These are phyloP conservation scores for Epinephelus awoara DNA, from an alignment of 2,797 vertebrate species.

Conservation along the genomic window DNA sequence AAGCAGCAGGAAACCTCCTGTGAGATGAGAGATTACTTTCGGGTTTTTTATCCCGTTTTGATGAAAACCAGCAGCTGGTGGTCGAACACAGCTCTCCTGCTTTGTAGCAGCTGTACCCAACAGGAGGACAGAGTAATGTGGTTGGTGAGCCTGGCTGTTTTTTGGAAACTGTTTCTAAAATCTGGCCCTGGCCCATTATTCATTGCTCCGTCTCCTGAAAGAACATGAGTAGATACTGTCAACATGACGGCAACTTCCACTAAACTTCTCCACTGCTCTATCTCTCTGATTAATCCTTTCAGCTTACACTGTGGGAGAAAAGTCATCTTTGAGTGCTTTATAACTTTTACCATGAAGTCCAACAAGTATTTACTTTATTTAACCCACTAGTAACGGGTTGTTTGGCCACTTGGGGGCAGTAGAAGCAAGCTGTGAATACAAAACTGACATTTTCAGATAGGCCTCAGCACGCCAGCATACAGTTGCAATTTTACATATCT, in stretches of 20 bases:
- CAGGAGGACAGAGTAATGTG: not conserved
- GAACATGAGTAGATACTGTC: no score
- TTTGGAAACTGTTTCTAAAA: no score
- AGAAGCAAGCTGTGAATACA: not conserved
- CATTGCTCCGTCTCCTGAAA: no score
- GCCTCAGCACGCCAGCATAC: not conserved
- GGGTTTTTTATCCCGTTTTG: slow-evolving; percentile 62
- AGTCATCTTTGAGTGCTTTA: not conserved
- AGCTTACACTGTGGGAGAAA: not conserved
- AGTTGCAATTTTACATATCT: not conserved
- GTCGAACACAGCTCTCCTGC: not conserved
- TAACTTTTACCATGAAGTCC: no score
- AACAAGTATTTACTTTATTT: no score
- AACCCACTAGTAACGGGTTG: no score
- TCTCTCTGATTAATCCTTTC: not conserved
- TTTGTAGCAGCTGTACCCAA: slow-evolving; percentile 62
- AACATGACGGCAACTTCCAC: not conserved
- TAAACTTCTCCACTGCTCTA: not conserved
- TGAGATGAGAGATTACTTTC: not conserved
- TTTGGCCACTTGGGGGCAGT: not conserved
- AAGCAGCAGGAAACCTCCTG: slow-evolving; percentile 27
- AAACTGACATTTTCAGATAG: not conserved
- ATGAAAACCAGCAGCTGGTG: slow-evolving; percentile 65
- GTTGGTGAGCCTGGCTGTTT: not conserved
- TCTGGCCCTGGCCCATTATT: no score